Base-by-base conservation (phyloP, 30 jellyfish, hydroid and myxozoan genomes). In the Sanderia malayensis region DNA sequence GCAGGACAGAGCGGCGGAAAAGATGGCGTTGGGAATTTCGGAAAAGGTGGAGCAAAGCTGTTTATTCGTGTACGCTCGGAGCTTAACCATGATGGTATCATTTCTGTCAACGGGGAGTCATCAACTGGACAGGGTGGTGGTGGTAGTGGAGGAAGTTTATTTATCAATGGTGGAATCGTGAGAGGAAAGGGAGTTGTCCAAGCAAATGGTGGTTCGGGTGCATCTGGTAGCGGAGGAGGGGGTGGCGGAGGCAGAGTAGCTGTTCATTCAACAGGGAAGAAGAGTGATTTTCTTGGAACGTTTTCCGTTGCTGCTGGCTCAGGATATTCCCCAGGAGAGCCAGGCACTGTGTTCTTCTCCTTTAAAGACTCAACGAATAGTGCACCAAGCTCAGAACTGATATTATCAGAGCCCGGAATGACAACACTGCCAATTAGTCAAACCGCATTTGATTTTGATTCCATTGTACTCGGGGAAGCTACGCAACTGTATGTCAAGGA, bases 201-300 rank as follows among this genome's bases (percentile, higher is more conserved):
- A 18, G 82, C 90, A 33, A 52, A 23, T 24, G 87, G 87, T 10
- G 87, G 87, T 2, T 76, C 82, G 2, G 90, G 82, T 0, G 19
- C 27, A 52, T 22, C 57, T 44, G 62, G 68, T 47, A 52, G 60
- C 29, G 90, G 90, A 17, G 90, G 90, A 0, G 90, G 90, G 0
- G 90, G 90, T 18, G 90, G 90, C 17, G 89, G 89, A 1, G 84
- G 84, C 6, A 67, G 90, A 25, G 59, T 79, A 27, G 76, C 90
- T 13, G 8, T 79, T 57, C 45, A 49, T 33, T 47, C 82, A 19
- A 34, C 34, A 8, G 46, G 33, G 13, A 76, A 46, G 18, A 74
- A 58, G 17, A 20, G 1, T 18, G n/a, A 1, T 9, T 79, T 79
- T 52, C 49, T 44, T 26, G 90, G 90, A 4, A 30, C 76, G 45